Evolutionary conservation across 1,140 invertebrate species (phyloP), one percentile per base, ranked within the genome.

Genomic region (Medauroidea extradentata): DNA sequence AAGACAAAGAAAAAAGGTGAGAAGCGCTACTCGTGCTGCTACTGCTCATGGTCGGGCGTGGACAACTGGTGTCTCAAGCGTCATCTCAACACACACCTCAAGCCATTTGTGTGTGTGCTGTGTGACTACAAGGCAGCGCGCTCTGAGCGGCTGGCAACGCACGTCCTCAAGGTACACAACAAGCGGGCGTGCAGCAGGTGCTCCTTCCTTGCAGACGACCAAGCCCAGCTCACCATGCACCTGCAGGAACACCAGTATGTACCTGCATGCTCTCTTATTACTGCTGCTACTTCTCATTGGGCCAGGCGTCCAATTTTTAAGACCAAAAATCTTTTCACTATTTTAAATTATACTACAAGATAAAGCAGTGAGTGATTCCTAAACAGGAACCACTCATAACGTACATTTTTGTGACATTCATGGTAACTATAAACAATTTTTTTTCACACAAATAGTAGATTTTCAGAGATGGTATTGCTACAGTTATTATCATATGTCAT

Each of bases 41-140:
- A 92, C 69, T 95, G 92, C 73, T 81, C 91, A 2, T 94, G 91
- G 91, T 89, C 87, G 16, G 92, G 92, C 0, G 90, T 90, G n/a
- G 92, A 94, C 74, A 93, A 93, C 69, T 95, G 92, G 93, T 93
- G 91, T 65, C 75, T 94, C 51, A 94, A 94, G 73, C 81, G 92
- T 8, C 93, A 95, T 72, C 79, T 94, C 51, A 94, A 94, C 75
- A 94, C 92, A 16, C 93, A 95, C 74, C 82, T 93, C 66, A 94
- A 94, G 73, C 92, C 92, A 16, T 94, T 90, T 71, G 85, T 88
- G 11, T 95, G 93, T 74, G 84, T 85, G 46, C 79, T 94, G 13
- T 95, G 93, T 73, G 91, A 94, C 67, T 95, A 94, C 75, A 93
- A 93, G 78, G 91, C 92, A 43, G 91, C 91, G 13, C 81, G 91